phyloP scores from a whole-genome alignment of 2,888 invertebrate genomes.

The Allophyes oxyacanthae region DNA sequence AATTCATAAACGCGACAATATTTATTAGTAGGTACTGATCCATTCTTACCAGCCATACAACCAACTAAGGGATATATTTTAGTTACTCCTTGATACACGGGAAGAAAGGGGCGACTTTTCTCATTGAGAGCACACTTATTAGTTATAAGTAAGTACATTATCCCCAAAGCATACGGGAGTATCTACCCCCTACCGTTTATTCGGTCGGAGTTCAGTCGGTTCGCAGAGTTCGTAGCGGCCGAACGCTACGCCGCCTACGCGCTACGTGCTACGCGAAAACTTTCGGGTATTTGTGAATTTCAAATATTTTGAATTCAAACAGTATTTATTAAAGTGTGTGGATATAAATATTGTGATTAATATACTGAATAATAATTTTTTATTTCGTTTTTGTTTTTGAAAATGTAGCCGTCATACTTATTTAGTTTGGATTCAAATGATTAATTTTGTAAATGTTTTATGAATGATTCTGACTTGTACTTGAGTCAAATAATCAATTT shows the following conservation, averaged over 20 bases:
- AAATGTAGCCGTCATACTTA: not conserved
- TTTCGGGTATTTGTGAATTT: conserved; percentile 35
- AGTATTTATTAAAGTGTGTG: not conserved
- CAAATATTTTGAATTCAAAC: not conserved
- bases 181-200: conserved; percentile 3
- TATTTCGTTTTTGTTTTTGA: too few relatives aligned
- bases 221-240: conserved; percentile 63
- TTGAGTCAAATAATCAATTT: too few relatives aligned
- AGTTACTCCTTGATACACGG: too few relatives aligned
- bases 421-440: too few relatives aligned
- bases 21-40: too few relatives aligned
- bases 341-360: not conserved
- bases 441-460: too few relatives aligned
- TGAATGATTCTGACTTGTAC: too few relatives aligned
- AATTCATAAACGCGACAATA: too few relatives aligned
- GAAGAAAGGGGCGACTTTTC: not conserved
- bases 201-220: conserved; percentile 54
- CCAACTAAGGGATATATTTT: too few relatives aligned
- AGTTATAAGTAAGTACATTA: conserved; percentile 1
- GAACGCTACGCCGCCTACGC: conserved; percentile 62
- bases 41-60: too few relatives aligned
- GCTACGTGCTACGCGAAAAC: conserved; percentile 61
- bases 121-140: conserved; percentile 20
- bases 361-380: too few relatives aligned
- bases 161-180: conserved; percentile 11